Evolutionary conservation across 2,797 vertebrate species (phyloP), one percentile per base, ranked within the genome.

Genomic region (Capromys pilorides): DNA sequence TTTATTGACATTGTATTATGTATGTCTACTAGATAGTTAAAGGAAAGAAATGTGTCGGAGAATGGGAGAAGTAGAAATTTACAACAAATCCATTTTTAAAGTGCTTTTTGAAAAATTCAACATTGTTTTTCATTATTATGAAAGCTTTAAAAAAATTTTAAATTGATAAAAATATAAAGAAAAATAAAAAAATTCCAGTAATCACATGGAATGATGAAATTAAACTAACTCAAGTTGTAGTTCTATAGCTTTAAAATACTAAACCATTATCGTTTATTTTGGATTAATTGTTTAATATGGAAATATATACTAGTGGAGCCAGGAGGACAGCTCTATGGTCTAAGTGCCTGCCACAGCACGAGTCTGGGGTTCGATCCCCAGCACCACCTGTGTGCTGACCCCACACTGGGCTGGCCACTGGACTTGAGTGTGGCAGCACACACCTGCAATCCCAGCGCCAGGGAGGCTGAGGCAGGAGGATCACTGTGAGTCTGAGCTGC

Each of bases 11-110:
- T 51, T 51, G 11, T 51, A 51, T 51, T 51, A 36, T 45, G 10
- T 51, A 66, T 22, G 18, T 2, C 12, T 39, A 21, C 24, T 39
- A 41, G 39, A n/a, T 10, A 57, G 39, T 51, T 36, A 71, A 4
- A 51, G 8, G 39, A 22, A 49, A 31, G 36, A 6, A 67, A 14
- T 19, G 22, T 24, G 7, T 51, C 9, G 83, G 1, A 61, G 41
- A 31, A 49, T 51, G 19, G 33, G 14, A 62, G 9, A 66, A 77
- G 10, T 6, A 88, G 66, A 86, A 79, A 79, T 79, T 85, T 33
- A 62, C 5, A 89, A 61, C 12, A 88, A 73, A 91, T 82, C 24
- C 1, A 7, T 45, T 21, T 91, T 91, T 89, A 78, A 95, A 86
- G 66, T 94, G 54, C 45, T 77, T 88, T 90, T 11, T 7, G 85